Evolutionary conservation across 2,888 invertebrate species (phyloP), one percentile per base, ranked within the genome.

Genomic region (Aleiodes leptofemur): DNA sequence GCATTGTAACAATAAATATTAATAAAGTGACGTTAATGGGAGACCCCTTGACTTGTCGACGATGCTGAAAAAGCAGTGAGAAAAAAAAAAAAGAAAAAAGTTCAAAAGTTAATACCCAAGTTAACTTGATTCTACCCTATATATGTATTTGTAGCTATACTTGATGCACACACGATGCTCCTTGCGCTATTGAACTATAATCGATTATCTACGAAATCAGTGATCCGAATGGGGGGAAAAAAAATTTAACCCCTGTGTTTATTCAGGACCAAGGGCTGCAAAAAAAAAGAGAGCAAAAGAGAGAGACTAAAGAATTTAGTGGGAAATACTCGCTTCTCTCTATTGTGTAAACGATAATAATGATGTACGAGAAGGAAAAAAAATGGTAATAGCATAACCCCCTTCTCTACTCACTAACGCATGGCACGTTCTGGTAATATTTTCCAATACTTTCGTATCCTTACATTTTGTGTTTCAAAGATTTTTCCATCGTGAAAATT

Each of bases 151-250:
- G 77, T 73, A 76, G 16, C 68, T 70, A 66, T 70, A 23, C 64
- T 71, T 29, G 57, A 72, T 51, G 50, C 48, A 23, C 23, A 72
- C 23, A 70, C 13, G 38, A 16, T 34, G 55, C 56, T 72, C 69
- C 59, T 78, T 76, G 69, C 72, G 76, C 76, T 71, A 80, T 75
- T 72, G 75, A 64, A 69, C 74, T 43, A 78, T 79, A 81, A 81
- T 81, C 79, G 81, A 81, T 81, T 81, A 79, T 78, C 74, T 66
- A 76, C 79, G 61, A 79, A 79, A 81, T 81, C 79, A 81, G 73
- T 79, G 81, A 79, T 78, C 74, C 73, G 81, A 76, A 78, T 75
- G 43, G 9, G 43, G 43, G 73, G 69, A 76, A 71, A 69, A 23
- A 57, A 50, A 69, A 43, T 70, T 77, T 29, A 77, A 74, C 78